Conservation (phyloP, 2,888 invertebrate species). For the Blastobasis lacticolella region DNA sequence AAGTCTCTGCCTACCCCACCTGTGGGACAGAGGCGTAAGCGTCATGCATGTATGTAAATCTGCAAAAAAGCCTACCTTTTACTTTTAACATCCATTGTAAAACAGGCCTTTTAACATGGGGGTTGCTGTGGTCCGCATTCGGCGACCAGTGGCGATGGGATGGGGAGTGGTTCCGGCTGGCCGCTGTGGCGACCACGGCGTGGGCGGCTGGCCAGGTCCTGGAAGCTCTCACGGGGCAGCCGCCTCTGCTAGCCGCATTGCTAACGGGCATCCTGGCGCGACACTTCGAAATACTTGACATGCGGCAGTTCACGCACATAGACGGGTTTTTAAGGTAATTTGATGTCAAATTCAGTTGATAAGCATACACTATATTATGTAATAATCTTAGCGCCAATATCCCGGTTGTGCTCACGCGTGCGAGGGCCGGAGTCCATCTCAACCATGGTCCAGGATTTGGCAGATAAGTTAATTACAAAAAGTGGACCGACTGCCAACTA, state of each 20-base stretch:
- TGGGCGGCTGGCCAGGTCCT: conserved; percentile 47
- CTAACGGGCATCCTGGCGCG: conserved; percentile 52
- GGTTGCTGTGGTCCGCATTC: conserved; percentile 42
- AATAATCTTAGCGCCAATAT: no score
- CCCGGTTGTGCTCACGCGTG: no score
- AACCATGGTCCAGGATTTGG: no score
- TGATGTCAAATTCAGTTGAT: neutral
- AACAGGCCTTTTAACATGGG: conserved; percentile 48
- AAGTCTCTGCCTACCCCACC: no score
- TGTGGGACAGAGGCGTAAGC: no score
- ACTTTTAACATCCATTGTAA: conserved; percentile 1
- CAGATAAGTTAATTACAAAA: no score
- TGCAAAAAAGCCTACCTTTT: neutral
- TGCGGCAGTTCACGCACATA: conserved; percentile 44
- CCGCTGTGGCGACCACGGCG: conserved; percentile 36
- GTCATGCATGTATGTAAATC: neutral
- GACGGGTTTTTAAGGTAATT: conserved; percentile 53
- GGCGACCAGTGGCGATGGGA: conserved; percentile 50
- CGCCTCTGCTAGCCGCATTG: conserved; percentile 50
- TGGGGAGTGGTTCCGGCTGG: conserved; percentile 47
- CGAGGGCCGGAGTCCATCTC: no score
- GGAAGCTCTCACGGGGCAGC: conserved; percentile 41
- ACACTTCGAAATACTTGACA: conserved; percentile 48
- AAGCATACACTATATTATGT: neutral
- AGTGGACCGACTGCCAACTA: no score